Percentiles rank a stretch among this genome's conserved stretches.
These are phyloP conservation scores for Decapterus maruadsi DNA, from an alignment of 2,797 vertebrate species.

Conservation along the genomic window DNA sequence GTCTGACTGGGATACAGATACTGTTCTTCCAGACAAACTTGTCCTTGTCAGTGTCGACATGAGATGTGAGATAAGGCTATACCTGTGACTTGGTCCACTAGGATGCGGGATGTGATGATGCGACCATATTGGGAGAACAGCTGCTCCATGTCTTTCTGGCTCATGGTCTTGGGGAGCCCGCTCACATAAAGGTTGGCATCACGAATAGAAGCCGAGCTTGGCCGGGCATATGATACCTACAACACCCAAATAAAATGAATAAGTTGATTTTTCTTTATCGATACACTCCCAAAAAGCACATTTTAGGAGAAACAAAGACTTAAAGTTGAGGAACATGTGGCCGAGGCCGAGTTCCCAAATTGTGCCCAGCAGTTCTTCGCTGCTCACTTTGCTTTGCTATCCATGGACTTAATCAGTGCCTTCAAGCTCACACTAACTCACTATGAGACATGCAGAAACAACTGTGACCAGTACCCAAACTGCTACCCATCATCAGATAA, in stretches of 20 bases:
- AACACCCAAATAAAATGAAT: conserved; percentile 15
- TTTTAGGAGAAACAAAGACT: not conserved
- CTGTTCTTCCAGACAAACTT: conserved; percentile 4
- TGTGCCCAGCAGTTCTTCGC: conserved; percentile 2
- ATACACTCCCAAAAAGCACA: not conserved
- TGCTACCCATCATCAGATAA: conserved; percentile 51
- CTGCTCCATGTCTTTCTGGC: conserved; percentile 98
- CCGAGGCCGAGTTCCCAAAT: conserved; percentile 12
- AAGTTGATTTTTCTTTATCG: not conserved
- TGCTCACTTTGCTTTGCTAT: conserved; percentile 37
- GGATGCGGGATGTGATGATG: conserved; percentile 97
- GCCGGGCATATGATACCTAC: conserved; percentile 95
- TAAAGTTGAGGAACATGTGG: not conserved
- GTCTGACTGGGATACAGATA: not conserved
- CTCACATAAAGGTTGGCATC: conserved; percentile 98
- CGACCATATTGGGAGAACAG: conserved; percentile 96
- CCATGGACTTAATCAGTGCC: conserved; percentile 60
- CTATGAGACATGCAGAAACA: conserved; percentile 31
- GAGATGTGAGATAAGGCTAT: conserved; percentile 69
- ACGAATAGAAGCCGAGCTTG: conserved; percentile 96
- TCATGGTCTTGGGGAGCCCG: conserved; percentile 96
- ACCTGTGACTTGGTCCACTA: conserved; percentile 95
- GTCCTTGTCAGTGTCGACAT: conserved; percentile 11
- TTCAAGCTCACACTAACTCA: conserved; percentile 47
- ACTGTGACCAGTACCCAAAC: conserved; percentile 44